Base-by-base conservation (phyloP, 30 jellyfish, hydroid and myxozoan species). In the Aurelia aurita region DNA sequence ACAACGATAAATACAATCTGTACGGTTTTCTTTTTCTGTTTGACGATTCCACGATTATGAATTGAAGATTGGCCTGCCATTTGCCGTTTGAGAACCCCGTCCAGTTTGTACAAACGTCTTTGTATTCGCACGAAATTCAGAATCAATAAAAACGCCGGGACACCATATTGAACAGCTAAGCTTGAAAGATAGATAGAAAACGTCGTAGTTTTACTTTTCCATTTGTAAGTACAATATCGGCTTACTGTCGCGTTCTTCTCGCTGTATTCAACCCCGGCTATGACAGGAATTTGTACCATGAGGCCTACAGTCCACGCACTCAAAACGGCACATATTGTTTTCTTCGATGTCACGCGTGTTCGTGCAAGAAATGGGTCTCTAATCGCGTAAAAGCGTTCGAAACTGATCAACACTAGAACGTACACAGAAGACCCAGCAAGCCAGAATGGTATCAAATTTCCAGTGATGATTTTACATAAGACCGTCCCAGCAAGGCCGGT, bases 221-320 rank as follows among this genome's bases (percentile, higher is more conserved):
- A 89, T 15, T 27, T 45, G 57, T 79, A 89, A 9, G 66, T 69
- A 61, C 97, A 89, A 44, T 23, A 28, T 47, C 82, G 82, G 61
- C 97, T 86, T 12, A 79, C 61, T 9, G 77, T 74, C 5, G 93
- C 85, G 20, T 80, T 89, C 18, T 72, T 58, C 10, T 20, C 31
- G 23, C 81, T 29, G 68, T 71, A 82, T 67, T 67, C 77, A 11
- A 64, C 72, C 31, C 97, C 97, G 21, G 63, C 81, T 12, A 74
- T 31, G 16, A 95, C 87, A 15, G 97, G 97, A 14, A 63, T 35
- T 59, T 84, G 91, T 3, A 79, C 68, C 5, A 62, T 10, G 26
- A 83, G 22, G 15, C 88, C 91, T 3, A 55, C 13, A 23, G 71
- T 21, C 61, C 49, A 88, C 0, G 91, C 62, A 7, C 88, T 22